Conservation (phyloP, 2,888 invertebrate species). For the Amiota minor region DNA sequence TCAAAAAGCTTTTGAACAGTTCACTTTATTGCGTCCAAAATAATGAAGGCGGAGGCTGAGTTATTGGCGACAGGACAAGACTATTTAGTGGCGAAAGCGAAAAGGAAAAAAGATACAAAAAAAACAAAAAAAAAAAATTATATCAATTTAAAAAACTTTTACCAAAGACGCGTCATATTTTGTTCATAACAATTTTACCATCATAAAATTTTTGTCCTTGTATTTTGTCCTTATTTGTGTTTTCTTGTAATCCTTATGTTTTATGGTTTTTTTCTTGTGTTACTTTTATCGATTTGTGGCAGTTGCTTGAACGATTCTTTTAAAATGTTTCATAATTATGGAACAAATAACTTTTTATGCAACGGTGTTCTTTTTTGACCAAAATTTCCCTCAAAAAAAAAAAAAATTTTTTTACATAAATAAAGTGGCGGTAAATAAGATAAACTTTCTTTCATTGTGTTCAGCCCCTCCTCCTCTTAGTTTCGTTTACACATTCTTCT, state of each 20-base stretch:
- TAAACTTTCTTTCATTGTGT: constrained; percentile 10
- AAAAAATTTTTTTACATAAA: not conserved
- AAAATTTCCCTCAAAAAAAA: not conserved
- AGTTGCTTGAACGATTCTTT: not conserved
- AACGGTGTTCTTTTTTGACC: not conserved
- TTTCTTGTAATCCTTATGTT: not conserved
- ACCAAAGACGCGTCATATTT: not conserved
- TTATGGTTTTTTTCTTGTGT: not conserved
- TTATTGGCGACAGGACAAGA: no score
- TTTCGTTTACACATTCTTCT: not conserved
- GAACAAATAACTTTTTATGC: constrained; percentile 11
- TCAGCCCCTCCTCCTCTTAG: not conserved
- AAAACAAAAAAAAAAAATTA: no score
- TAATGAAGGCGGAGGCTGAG: no score
- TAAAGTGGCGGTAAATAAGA: constrained; percentile 17
- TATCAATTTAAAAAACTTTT: constrained; percentile 1
- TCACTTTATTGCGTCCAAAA: no score
- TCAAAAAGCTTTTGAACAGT: not conserved
- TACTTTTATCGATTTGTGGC: not conserved
- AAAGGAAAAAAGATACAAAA: no score
- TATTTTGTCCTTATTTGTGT: not conserved
- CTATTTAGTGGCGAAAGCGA: no score
- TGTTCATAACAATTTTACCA: not conserved
- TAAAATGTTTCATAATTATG: constrained; percentile 22
- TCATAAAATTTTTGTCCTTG: not conserved